phyloP scores from a whole-genome alignment of 1,140 invertebrate genomes.

The Gonatopus flavifemur region DNA sequence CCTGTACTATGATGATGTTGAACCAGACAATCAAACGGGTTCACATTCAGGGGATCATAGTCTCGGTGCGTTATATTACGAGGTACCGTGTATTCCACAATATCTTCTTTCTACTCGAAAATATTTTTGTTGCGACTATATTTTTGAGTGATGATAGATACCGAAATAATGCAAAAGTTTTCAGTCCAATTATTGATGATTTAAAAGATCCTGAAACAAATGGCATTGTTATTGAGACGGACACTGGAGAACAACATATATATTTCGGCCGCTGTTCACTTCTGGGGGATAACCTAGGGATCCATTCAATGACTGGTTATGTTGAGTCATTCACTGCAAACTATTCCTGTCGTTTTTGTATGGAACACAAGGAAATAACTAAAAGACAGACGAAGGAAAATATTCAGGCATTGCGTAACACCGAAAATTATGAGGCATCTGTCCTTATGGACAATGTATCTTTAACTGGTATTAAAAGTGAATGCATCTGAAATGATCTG shows the following conservation, averaged over 20 bases:
- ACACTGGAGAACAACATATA: background rate
- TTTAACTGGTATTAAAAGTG: slow-evolving; percentile 9
- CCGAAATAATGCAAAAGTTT: slow-evolving; percentile 45
- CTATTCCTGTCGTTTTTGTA: slow-evolving; percentile 16
- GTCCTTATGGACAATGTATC: background rate
- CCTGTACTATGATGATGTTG: slow-evolving; percentile 23
- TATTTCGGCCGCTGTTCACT: slow-evolving; percentile 14
- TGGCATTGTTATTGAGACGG: slow-evolving; percentile 7
- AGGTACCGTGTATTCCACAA: slow-evolving; percentile 27
- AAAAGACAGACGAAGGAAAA: slow-evolving; percentile 11
- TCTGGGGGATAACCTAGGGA: slow-evolving; percentile 17
- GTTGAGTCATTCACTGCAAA: slow-evolving; percentile 11
- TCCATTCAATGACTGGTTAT: slow-evolving; percentile 20
- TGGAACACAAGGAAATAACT: slow-evolving; percentile 1
- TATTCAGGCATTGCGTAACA: slow-evolving; percentile 2
- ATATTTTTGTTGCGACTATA: slow-evolving; percentile 26
- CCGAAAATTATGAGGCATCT: slow-evolving; percentile 14
- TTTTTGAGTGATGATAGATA: slow-evolving; percentile 26
- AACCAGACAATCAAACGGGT: slow-evolving; percentile 27
- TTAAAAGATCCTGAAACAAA: slow-evolving; percentile 15
- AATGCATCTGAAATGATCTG: slow-evolving; percentile 4
- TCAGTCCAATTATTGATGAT: slow-evolving; percentile 22
- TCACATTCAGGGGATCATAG: slow-evolving; percentile 22
- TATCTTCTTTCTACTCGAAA: slow-evolving; percentile 13
- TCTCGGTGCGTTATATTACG: slow-evolving; percentile 30